Evolutionary conservation across 2,113 vertebrate genomes (phyloP), one percentile per base, ranked within the genome.

Genomic region (Bubo blakistoni): DNA sequence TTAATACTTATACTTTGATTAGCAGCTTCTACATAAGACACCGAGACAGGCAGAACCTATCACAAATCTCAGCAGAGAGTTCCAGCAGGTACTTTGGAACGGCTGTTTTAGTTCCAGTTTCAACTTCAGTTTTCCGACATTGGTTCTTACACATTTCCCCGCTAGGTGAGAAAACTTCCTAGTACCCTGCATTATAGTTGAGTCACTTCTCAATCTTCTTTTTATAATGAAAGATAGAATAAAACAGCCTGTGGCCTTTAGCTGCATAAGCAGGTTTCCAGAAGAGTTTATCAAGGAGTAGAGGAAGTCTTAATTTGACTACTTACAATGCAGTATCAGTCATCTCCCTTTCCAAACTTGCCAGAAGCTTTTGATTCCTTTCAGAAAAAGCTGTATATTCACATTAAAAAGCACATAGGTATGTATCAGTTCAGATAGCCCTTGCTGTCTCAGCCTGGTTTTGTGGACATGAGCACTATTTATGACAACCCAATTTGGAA

Each of bases 181-280:
- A 49, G 52, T 63, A 87, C 36, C 52, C 34, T 91, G 87, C 55
- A 49, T 82, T 85, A 42, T 90, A 95, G 91, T 80, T 73, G 85
- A 97, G 90, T 94, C 52, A 65, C 47, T 90, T 95, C 72, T 91
- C 81, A 89, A 77, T 95, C 77, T 94, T 88, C 57, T 81, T 81
- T 92, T 79, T 78, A 57, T 87, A 93, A 91, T 82, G 87, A 94
- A 96, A 94, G 59, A 76, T 27, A 69, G 78, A 85, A 57, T 89
- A 88, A 96, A 95, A 85, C 38, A 87, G 81, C 84, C 87, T 74
- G 58, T 69, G 3, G 94, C 92, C 87, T 87, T 96, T 69, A 57
- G 27, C 85, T 46, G 65, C 89, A 49, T 10, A 84, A 78, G 78
- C 73, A 92, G 73, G 47, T 94, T 96, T 95, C 89, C 84, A 91